These are phyloP conservation scores for Drosophila baimaii DNA, from an alignment of 1,140 invertebrate genomes.

Conservation along the genomic window DNA sequence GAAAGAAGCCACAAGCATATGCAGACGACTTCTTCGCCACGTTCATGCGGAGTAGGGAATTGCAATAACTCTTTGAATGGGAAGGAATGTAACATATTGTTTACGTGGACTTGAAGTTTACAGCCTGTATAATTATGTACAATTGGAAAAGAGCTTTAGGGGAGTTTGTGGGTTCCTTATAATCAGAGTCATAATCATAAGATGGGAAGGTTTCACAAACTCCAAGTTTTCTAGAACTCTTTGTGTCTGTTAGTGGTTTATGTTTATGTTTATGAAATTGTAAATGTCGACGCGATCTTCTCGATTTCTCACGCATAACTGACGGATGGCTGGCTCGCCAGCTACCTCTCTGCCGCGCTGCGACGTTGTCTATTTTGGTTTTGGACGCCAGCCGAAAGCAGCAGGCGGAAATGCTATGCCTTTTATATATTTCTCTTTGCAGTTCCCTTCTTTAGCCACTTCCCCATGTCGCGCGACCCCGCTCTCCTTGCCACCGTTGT, in stretches of 20 bases:
- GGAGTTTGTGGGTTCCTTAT: background rate
- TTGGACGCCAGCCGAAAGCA: conserved; percentile 64
- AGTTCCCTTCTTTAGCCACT: conserved; percentile 39
- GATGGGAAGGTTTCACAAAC: background rate
- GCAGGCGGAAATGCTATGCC: conserved; percentile 70
- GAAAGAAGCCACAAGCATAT: conserved; percentile 73
- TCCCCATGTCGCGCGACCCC: conserved; percentile 21
- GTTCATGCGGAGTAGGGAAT: conserved; percentile 18
- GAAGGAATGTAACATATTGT: background rate
- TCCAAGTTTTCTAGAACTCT: background rate
- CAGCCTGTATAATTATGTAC: background rate
- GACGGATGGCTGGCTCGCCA: conserved; percentile 3
- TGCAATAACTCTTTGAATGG: background rate
- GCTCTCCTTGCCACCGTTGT: conserved; percentile 32
- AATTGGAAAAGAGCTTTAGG: background rate
- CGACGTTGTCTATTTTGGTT: conserved; percentile 75
- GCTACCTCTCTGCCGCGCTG: conserved; percentile 25
- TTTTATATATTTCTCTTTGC: conserved; percentile 63
- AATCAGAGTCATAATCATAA: background rate
- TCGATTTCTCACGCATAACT: conserved; percentile 24
- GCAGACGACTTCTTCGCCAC: conserved; percentile 30
- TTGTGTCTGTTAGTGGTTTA: background rate
- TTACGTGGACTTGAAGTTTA: too few species aligned
- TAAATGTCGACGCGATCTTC: background rate
- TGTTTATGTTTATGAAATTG: background rate